Conservation (phyloP, 2,113 vertebrate genomes). For the Heloderma charlesbogerti region DNA sequence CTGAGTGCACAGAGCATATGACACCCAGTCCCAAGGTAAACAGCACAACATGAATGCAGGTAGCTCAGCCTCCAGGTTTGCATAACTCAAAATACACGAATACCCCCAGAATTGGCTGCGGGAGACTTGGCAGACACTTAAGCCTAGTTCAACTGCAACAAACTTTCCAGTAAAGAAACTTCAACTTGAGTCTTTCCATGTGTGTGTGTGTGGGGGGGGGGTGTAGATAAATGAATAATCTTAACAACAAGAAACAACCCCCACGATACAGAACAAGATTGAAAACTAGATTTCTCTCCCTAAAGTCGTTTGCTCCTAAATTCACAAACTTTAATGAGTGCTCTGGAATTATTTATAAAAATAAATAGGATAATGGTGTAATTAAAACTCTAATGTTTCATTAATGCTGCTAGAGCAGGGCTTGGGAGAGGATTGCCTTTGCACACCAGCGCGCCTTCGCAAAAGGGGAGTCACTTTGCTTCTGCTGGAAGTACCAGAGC, state of each 20-base stretch:
- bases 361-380: slow-evolving; percentile 75
- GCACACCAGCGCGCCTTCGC: neutral
- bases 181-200: neutral
- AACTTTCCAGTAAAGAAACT: slow-evolving; percentile 24
- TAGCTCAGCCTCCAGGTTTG: neutral
- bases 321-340: slow-evolving; percentile 72
- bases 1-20: neutral
- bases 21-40: neutral
- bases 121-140: neutral
- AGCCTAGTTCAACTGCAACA: neutral
- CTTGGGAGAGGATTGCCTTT: slow-evolving; percentile 29
- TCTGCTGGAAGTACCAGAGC: neutral
- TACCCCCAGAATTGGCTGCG: neutral
- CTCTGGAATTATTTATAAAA: slow-evolving; percentile 77
- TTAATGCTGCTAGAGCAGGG: slow-evolving; percentile 62
- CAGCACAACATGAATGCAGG: neutral
- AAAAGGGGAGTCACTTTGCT: slow-evolving; percentile 25
- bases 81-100: neutral
- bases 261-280: slow-evolving; percentile 58
- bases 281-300: slow-evolving; percentile 63
- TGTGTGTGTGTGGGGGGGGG: neutral
- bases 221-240: slow-evolving; percentile 46
- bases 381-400: slow-evolving; percentile 74
- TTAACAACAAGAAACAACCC: slow-evolving; percentile 30
- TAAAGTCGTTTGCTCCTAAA: slow-evolving; percentile 66